These are phyloP conservation scores for Aphrophora alni DNA, from an alignment of 2,888 invertebrate species.

Conservation along the genomic window DNA sequence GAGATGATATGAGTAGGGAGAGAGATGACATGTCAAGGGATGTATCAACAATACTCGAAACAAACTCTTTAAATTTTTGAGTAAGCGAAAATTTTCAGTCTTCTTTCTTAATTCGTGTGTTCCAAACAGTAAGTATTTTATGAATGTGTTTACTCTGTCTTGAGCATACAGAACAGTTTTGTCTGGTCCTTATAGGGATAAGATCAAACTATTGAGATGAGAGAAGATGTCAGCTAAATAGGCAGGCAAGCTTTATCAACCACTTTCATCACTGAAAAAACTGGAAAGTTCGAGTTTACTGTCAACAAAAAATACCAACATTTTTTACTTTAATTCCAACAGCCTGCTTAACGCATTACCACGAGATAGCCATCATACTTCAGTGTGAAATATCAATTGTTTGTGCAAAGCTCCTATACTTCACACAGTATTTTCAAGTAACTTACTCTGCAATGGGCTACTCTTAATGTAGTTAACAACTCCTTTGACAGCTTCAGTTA, in stretches of 20 bases:
- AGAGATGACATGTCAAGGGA: conserved; percentile 18
- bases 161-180: not conserved
- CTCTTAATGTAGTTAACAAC: not conserved
- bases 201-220: not conserved
- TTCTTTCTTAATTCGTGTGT: too few relatives aligned
- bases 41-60: not conserved
- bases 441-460: not conserved
- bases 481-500: not conserved
- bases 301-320: not conserved
- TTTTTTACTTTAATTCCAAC: not conserved
- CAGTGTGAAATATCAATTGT: not conserved
- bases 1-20: conserved; percentile 7
- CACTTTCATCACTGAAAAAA: not conserved
- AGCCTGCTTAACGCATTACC: conserved; percentile 4
- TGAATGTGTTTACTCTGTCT: too few relatives aligned
- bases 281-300: not conserved
- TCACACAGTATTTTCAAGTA: not conserved
- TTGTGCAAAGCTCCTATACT: not conserved
- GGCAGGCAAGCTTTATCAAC: not conserved
- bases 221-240: not conserved
- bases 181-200: not conserved
- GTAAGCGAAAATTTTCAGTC: too few relatives aligned
- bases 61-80: too few relatives aligned
- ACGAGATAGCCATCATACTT: not conserved
- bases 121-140: too few relatives aligned